Base-by-base conservation (phyloP, 37 sponge, comb jelly and placozoan genomes). In the Amphimedon queenslandica region DNA sequence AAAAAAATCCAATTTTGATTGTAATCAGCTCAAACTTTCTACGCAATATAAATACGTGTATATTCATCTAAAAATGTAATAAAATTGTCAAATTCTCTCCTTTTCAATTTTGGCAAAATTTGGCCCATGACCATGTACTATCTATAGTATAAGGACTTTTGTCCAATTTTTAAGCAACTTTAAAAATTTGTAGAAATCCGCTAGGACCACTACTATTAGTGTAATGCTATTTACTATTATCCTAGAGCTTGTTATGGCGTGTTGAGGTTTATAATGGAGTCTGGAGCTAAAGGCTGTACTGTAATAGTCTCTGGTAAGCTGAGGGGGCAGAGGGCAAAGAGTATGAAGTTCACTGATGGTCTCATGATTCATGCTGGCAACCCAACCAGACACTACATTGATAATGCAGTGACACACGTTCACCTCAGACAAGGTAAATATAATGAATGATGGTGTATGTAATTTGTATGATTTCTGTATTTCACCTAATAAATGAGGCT, bases 311-410 rank as follows among this genome's bases (percentile, higher is more conserved):
- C 93, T n/a, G 99, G 99, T 5, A 99, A 99, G 40, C 84, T 99
- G 56, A 42, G 99, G 55, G 99, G 99, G 4, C 96, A 94, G 87
- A 81, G 99, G 43, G 99, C 99, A 25, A 99, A 99, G 78, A 89
- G 93, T 10, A 99, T 99, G 99, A 99, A 99, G 85, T 99, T 99
- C 76, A 90, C 90, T 11, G 99, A 99, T 67, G 99, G 99, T 1
- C 84, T 99, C n/a, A 92, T 95, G 99, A 90, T 99, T 42, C 99
- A 99, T 80, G 77, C 89, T 70, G 99, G 99, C 21, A 64, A 92
- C 47, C 99, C 99, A 18, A 82, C 74, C 23, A 84, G 71, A 10
- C 87, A 92, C 16, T 99, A 92, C 73, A 95, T 99, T 34, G 96
- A 99, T 82, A 90, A 77, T 35, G 99, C 99, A 21, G 84, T 92